Percentiles rank a stretch among this genome's conserved stretches.
phyloP scores from a whole-genome alignment of 2,797 vertebrate species.

The Muscicapa striata region DNA sequence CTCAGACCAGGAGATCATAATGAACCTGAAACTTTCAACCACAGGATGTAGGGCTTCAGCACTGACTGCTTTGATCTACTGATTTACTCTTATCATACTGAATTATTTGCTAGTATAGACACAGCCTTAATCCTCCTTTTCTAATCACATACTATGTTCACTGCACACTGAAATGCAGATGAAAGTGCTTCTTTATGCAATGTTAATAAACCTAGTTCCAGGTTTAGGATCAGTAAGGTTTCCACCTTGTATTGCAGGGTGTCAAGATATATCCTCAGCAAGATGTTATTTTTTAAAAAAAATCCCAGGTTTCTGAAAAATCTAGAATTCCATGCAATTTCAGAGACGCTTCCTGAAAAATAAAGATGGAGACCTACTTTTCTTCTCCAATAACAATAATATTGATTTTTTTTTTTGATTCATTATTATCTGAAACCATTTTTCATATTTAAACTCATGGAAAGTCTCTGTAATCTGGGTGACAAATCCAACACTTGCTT shows the following conservation, averaged over 20 bases:
- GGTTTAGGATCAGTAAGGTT: neutral
- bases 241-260: neutral
- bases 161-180: neutral
- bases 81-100: neutral
- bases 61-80: neutral
- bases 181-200: neutral
- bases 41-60: neutral
- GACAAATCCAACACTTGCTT: neutral
- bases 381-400: neutral
- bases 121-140: neutral
- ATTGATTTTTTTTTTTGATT: neutral
- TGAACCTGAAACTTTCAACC: neutral
- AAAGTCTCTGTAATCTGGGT: neutral
- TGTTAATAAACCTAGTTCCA: neutral
- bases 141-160: neutral
- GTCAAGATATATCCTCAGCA: neutral
- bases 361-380: neutral
- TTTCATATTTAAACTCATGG: neutral
- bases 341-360: neutral
- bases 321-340: neutral
- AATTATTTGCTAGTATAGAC: constrained; percentile 23
- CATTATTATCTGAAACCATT: neutral
- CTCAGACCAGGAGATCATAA: neutral
- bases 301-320: neutral
- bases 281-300: neutral